Conservation (phyloP, 1,140 invertebrate species). For the Lepeophtheirus salmonis region DNA sequence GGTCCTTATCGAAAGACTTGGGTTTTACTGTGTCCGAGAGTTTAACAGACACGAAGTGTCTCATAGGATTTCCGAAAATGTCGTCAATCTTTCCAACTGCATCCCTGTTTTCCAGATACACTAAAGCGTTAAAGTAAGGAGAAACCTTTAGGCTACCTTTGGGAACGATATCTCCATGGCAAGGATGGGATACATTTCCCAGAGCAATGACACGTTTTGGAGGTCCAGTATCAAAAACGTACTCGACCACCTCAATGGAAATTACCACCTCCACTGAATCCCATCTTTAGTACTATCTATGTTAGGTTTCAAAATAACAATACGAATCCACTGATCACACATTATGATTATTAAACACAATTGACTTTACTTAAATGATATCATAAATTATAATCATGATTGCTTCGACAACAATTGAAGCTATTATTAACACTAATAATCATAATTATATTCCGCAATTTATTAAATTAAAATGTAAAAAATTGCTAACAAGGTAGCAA, state of each 20-base stretch:
- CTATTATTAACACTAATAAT: too few species aligned
- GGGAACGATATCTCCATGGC: constrained; percentile 81
- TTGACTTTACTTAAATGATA: too few species aligned
- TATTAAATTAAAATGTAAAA: too few species aligned
- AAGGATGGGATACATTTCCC: constrained; percentile 63
- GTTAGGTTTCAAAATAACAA: too few species aligned
- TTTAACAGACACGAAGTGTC: constrained; percentile 89
- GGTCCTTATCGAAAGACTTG: constrained; percentile 59
- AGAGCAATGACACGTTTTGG: constrained; percentile 61
- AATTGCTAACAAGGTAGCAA: too few species aligned
- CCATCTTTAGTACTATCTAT: too few species aligned
- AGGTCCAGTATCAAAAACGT: constrained; percentile 52
- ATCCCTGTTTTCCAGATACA: constrained; percentile 89
- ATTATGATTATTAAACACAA: too few species aligned
- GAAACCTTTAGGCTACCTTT: constrained; percentile 81
- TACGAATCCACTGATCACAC: too few species aligned
- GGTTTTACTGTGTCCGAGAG: constrained; percentile 77
- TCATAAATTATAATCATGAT: too few species aligned
- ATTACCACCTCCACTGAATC: constrained; percentile 23
- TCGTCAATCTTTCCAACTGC: constrained; percentile 94
- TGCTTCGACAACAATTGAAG: too few species aligned
- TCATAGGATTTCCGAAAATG: constrained; percentile 83
- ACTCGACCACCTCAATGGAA: constrained; percentile 26
- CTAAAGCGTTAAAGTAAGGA: constrained; percentile 93
- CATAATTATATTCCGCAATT: too few species aligned